Percentiles rank a stretch among this genome's conserved stretches.
Conservation (phyloP, 1,140 invertebrate genomes). For the Oryctes rhinoceros region DNA sequence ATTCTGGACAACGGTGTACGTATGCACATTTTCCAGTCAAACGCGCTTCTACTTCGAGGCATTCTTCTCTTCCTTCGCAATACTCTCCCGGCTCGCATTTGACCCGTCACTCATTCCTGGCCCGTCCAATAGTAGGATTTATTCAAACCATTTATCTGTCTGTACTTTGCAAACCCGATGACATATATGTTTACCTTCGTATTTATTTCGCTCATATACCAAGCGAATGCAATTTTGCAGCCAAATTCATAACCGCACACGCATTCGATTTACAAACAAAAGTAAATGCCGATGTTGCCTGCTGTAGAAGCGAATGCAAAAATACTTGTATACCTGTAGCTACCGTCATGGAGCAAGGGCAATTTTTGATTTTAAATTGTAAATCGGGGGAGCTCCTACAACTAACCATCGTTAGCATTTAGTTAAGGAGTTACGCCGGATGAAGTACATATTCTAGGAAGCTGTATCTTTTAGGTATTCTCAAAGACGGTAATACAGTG, state of each 20-base stretch:
- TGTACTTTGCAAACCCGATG: slow-evolving; percentile 31
- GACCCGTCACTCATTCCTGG: slow-evolving; percentile 27
- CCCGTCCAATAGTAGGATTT: slow-evolving; percentile 31
- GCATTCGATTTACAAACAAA: slow-evolving; percentile 34
- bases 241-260: slow-evolving; percentile 36
- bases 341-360: background rate
- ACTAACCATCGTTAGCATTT: background rate
- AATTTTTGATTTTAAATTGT: slow-evolving; percentile 26
- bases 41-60: slow-evolving; percentile 5
- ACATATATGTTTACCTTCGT: slow-evolving; percentile 36
- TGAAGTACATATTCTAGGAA: too few relatives aligned
- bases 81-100: slow-evolving; percentile 25
- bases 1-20: background rate
- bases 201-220: slow-evolving; percentile 36
- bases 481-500: too few relatives aligned
- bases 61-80: slow-evolving; percentile 6
- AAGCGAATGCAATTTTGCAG: slow-evolving; percentile 26
- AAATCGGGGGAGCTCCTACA: background rate
- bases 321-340: background rate
- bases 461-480: too few relatives aligned
- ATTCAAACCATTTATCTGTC: slow-evolving; percentile 37
- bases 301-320: slow-evolving; percentile 1
- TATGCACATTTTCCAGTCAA: slow-evolving; percentile 22
- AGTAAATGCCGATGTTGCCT: background rate
- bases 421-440: background rate